phyloP scores from a whole-genome alignment of 1,140 invertebrate species.

The Heterodera schachtii region DNA sequence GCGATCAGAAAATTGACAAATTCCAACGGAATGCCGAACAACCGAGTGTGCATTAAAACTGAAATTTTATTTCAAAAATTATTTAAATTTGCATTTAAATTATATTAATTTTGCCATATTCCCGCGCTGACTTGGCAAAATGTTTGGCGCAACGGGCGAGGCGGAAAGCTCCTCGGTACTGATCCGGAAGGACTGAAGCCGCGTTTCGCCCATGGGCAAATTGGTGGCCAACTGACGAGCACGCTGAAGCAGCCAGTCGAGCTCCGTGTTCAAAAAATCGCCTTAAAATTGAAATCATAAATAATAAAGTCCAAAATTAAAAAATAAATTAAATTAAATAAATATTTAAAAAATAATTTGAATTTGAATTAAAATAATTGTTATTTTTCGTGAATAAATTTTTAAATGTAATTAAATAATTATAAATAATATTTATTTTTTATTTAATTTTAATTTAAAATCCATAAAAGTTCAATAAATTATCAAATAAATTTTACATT shows the following conservation, averaged over 20 bases:
- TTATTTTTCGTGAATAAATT: too few relatives aligned
- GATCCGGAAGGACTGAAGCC: conserved; percentile 60
- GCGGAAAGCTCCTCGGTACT: conserved; percentile 59
- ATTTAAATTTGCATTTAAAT: too few relatives aligned
- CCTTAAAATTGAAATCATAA: conserved; percentile 37
- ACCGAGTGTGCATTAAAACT: conserved; percentile 63
- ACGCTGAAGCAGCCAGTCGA: conserved; percentile 62
- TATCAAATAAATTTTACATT: too few relatives aligned
- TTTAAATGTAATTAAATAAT: too few relatives aligned
- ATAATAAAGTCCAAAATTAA: too few relatives aligned
- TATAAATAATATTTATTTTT: too few relatives aligned
- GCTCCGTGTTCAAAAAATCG: conserved; percentile 64
- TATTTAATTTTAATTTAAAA: too few relatives aligned
- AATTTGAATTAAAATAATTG: too few relatives aligned
- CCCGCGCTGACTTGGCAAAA: conserved; percentile 59
- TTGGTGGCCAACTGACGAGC: conserved; percentile 59
- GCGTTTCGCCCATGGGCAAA: conserved; percentile 62
- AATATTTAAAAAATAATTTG: too few relatives aligned
- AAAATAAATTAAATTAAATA: too few relatives aligned
- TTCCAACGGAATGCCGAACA: conserved; percentile 64
- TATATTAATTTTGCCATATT: too few relatives aligned
- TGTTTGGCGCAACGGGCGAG: conserved; percentile 60
- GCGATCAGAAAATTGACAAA: conserved; percentile 61
- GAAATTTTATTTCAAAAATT: conserved; percentile 22
- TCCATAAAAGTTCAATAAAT: too few relatives aligned